Conservation (phyloP, 2,888 invertebrate genomes). For the Drosophila heteroneura region DNA sequence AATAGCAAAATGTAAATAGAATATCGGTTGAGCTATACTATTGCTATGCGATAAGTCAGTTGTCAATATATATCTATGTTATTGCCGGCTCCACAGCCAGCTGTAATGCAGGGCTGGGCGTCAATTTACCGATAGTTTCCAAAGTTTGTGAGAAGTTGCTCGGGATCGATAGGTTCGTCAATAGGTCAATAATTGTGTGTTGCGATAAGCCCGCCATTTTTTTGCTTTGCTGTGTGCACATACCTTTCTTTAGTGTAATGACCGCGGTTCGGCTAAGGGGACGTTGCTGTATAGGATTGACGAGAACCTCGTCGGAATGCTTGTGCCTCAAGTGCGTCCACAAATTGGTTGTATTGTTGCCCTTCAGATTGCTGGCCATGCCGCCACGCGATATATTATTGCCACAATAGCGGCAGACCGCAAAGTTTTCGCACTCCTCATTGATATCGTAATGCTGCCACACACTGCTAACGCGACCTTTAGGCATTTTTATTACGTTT, state of each 20-base stretch:
- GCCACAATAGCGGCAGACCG: slow-evolving; percentile 71
- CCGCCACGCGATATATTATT: slow-evolving; percentile 75
- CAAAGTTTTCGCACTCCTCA: slow-evolving; percentile 71
- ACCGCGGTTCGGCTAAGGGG: slow-evolving; percentile 27
- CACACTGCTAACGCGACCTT: slow-evolving; percentile 69
- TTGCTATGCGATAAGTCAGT: slow-evolving; percentile 25
- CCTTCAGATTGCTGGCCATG: slow-evolving; percentile 73
- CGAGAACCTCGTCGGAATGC: slow-evolving; percentile 67
- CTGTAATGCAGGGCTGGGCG: slow-evolving; percentile 51
- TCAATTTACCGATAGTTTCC: slow-evolving; percentile 43
- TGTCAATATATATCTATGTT: slow-evolving; percentile 12
- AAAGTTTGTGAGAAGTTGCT: slow-evolving; percentile 16
- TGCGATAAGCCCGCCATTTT: slow-evolving; percentile 36
- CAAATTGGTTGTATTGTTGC: slow-evolving; percentile 69
- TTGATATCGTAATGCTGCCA: slow-evolving; percentile 74
- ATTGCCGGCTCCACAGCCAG: slow-evolving; percentile 43
- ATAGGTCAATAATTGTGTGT: slow-evolving; percentile 52
- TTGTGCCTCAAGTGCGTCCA: slow-evolving; percentile 71
- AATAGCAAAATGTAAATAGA: slow-evolving; percentile 6
- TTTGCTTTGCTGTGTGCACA: neutral
- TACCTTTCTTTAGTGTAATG: slow-evolving; percentile 70
- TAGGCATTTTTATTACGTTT: slow-evolving; percentile 56
- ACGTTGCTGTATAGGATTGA: slow-evolving; percentile 61
- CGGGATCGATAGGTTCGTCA: slow-evolving; percentile 56
- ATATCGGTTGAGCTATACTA: slow-evolving; percentile 2